Base-by-base conservation (phyloP, 2,888 invertebrate genomes). In the Oligia fasciuncula region DNA sequence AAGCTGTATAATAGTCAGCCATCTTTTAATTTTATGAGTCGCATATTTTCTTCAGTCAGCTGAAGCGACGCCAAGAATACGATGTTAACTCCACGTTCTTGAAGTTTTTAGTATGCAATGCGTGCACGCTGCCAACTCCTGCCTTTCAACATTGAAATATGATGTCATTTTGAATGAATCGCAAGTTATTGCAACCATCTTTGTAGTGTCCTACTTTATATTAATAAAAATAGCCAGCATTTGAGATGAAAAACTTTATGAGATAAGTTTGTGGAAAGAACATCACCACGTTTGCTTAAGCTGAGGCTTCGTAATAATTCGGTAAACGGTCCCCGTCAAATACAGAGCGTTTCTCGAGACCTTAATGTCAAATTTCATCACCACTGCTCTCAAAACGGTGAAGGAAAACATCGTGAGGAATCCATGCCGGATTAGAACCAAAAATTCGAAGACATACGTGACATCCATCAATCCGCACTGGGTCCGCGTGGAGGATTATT, bases 121-220 rank as follows among this genome's bases (percentile, higher is more conserved):
- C 74, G 84, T 84, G 72, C 29, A 46, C 40, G 40, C 6, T 80
- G 84, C 84, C 83, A 84, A 69, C 65, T 69, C 72, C 75, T 65
- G 72, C n/a, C 75, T 80, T 69, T 80, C 65, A 79, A 79, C 63
- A 83, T 75, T 83, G 84, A 83, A 83, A 83, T 83, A 84, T 83
- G 80, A 66, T 62, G 80, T 79, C 29, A 54, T 74, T 83, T 75
- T 69, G 73, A 83, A 83, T 51, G 35, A 72, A 83, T 65, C 60
- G 83, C 78, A 51, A 63, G 43, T 78, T 60, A 35, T 43, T 71
- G 43, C 11, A 17, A 1, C 19, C 35, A 6, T 49, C 14, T 63
- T 43, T 66, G 29, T 60, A 70, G 43, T 66, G 11, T 79, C 17
- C 46, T 63, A 71, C n/a, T 79, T 72, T n/a, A 29, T 46, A 40